phyloP scores from a whole-genome alignment of 2,113 vertebrate genomes.

The Melierax canorus region DNA sequence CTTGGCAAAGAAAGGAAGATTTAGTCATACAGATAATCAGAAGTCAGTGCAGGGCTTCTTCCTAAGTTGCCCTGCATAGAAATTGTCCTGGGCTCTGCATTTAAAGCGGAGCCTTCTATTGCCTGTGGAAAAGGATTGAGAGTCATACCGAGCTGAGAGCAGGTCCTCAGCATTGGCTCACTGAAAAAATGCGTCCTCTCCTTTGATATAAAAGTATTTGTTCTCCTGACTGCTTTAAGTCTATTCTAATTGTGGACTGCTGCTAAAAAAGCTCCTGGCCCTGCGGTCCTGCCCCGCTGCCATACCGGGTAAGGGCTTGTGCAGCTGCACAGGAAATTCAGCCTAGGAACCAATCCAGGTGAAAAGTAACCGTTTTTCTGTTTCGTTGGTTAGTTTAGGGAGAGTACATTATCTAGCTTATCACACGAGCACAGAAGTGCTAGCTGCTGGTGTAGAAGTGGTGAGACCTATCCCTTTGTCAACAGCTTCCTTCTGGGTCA shows the following conservation, averaged over 20 bases:
- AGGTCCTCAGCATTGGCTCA: not conserved
- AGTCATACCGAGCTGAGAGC: not conserved
- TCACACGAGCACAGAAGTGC: not conserved
- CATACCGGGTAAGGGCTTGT: not conserved
- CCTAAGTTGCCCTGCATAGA: not conserved
- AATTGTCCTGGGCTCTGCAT: not conserved
- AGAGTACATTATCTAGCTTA: not conserved
- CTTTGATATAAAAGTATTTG: not conserved
- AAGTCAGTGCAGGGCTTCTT: not conserved
- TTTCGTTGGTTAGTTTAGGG: not conserved
- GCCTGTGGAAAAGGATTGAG: not conserved
- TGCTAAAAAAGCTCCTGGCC: not conserved
- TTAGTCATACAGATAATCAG: not conserved
- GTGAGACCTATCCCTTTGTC: not conserved
- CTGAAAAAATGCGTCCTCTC: not conserved
- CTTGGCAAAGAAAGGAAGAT: not conserved
- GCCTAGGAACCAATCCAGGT: not conserved
- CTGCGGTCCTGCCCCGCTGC: rapidly evolving
- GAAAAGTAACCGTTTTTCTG: not conserved
- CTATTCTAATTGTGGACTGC: not conserved
- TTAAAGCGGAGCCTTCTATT: not conserved
- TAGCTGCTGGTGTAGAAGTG: not conserved
- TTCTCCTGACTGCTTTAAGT: not conserved
- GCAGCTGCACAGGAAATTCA: not conserved
- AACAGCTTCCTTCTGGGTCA: not conserved